Evolutionary conservation across 2,113 vertebrate genomes (phyloP), one percentile per base, ranked within the genome.

Genomic region (Megatriorchis doriae): DNA sequence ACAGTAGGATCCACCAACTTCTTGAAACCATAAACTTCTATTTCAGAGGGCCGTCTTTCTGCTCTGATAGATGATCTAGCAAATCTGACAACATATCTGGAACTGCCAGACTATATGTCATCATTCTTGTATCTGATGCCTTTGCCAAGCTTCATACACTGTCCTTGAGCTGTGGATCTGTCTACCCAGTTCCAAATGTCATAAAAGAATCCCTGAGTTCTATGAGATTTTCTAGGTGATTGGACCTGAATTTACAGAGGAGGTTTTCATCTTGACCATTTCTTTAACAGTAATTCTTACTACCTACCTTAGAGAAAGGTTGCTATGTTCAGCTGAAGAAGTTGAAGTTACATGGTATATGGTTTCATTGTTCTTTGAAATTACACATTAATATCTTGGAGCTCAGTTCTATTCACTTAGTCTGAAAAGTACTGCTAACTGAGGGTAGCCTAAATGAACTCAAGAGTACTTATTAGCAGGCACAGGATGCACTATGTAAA

Each of bases 401-500:
- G 13, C 19, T 86, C 45, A 65, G 50, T 36, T 11, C 36, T 68
- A 10, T 62, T 71, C 11, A 15, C 7, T 70, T 75, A 55, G 16
- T 72, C 25, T 71, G 88, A 38, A 48, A 77, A 85, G 22, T 74
- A 22, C n/a, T 90, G 25, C 20, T 63, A 9, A 26, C 36, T 70
- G 55, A 53, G 17, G 25, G 25, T n/a, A 65, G 34, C 52, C 43
- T 68, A 14, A 26, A 26, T 2, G 1, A 62, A 14, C 31, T 70
- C 36, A 66, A 47, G 17, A 22, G 45, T 70, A 23, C 7, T 80
- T 32, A 32, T 4, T 63, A 55, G 18, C 31, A 40, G 14, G 18
- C 0, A 3, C 34, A 34, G 18, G 26, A 43, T 87, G 25, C 18
- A 16, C n/a, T n/a, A 0, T 13, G 12, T 53, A 47, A 40, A 43